Conservation (phyloP, 1,140 invertebrate genomes). For the Dreissena polymorpha region DNA sequence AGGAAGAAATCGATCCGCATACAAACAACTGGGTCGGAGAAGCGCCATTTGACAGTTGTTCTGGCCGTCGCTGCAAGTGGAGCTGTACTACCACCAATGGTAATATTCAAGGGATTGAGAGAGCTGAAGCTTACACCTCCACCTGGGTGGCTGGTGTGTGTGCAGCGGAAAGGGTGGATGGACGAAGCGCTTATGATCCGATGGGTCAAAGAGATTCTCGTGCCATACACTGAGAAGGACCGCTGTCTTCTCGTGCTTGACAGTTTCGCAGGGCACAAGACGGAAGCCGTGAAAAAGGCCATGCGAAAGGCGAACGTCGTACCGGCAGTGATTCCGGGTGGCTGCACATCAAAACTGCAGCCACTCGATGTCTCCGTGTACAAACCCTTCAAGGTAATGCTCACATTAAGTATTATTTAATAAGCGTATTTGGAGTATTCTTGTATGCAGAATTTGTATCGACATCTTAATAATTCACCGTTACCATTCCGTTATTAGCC, state of each 20-base stretch:
- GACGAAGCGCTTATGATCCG: conserved; percentile 27
- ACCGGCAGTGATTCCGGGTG: conserved; percentile 35
- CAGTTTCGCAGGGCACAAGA: conserved; percentile 21
- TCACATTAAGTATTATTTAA: not conserved
- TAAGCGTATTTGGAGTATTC: too few species aligned
- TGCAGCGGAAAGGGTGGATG: conserved; percentile 35
- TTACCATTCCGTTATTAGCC: too few species aligned
- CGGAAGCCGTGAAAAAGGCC: not conserved
- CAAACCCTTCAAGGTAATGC: conserved; percentile 27
- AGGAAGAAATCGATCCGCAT: conserved; percentile 4
- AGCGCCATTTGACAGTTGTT: conserved; percentile 36
- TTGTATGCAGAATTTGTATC: too few species aligned
- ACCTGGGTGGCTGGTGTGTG: conserved; percentile 31
- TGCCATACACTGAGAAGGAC: not conserved
- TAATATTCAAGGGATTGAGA: conserved; percentile 14
- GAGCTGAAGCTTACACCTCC: conserved; percentile 26
- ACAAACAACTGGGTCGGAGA: conserved; percentile 33
- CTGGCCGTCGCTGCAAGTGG: conserved; percentile 27
- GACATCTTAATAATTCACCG: too few species aligned
- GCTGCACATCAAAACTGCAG: conserved; percentile 30
- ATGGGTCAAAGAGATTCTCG: conserved; percentile 33
- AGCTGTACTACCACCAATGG: conserved; percentile 31
- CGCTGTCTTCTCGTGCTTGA: conserved; percentile 8
- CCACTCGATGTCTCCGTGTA: conserved; percentile 36
- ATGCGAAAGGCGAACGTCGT: conserved; percentile 7